Percentiles rank a stretch among this genome's conserved stretches.
Evolutionary conservation across 2,113 vertebrate species (phyloP).

Genomic region (Vidua chalybeata): DNA sequence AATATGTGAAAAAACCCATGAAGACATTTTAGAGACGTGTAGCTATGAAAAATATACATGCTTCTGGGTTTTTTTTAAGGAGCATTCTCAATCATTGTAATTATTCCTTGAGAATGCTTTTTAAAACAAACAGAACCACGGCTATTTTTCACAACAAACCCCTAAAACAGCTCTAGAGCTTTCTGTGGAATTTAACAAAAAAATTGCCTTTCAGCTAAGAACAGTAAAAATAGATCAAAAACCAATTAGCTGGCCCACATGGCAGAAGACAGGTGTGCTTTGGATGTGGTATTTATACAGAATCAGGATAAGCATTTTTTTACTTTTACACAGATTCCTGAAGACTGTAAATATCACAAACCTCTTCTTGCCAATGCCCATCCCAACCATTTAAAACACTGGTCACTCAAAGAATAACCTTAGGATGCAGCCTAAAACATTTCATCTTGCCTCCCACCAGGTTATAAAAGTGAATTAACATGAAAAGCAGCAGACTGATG

Average conservation of each 20-base stretch:
- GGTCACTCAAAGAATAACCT: not conserved
- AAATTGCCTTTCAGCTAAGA: slow-evolving; percentile 45
- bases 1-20: slow-evolving; percentile 56
- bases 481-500: slow-evolving; percentile 7
- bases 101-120: slow-evolving; percentile 53
- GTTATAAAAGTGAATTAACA: not conserved
- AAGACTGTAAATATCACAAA: slow-evolving; percentile 29
- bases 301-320: slow-evolving; percentile 33
- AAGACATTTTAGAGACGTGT: slow-evolving; percentile 7
- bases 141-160: slow-evolving; percentile 59
- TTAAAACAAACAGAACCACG: not conserved
- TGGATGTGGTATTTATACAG: slow-evolving; percentile 45
- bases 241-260: slow-evolving; percentile 59
- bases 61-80: not conserved
- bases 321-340: slow-evolving; percentile 5
- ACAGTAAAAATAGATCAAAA: slow-evolving; percentile 68
- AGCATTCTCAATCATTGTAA: slow-evolving; percentile 50
- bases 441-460: not conserved
- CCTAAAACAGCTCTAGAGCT: slow-evolving; percentile 47
- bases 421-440: not conserved
- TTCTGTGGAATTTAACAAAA: slow-evolving; percentile 54
- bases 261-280: slow-evolving; percentile 62
- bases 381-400: not conserved
- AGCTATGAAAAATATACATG: slow-evolving; percentile 33
- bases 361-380: not conserved